Percentiles rank a stretch among this genome's conserved stretches.
phyloP scores from a whole-genome alignment of 2,888 invertebrate species.

The Scaeva pyrastri region DNA sequence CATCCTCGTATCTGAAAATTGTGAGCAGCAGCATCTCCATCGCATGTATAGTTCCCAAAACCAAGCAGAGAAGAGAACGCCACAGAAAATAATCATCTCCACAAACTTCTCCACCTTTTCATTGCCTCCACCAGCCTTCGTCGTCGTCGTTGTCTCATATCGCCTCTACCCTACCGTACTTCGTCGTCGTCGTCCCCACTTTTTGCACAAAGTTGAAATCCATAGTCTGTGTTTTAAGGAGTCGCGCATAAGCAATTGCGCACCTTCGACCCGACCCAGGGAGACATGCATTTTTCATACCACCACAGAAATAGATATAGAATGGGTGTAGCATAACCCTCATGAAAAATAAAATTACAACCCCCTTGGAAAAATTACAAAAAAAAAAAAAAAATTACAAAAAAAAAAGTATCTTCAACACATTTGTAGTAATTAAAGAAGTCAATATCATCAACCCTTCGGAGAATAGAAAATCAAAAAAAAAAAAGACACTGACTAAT shows the following conservation, averaged over 20 bases:
- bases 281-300: slow-evolving; percentile 68
- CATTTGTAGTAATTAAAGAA: slow-evolving; percentile 28
- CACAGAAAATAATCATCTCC: slow-evolving; percentile 68
- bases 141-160: slow-evolving; percentile 13
- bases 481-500: slow-evolving; percentile 45
- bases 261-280: slow-evolving; percentile 75
- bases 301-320: slow-evolving; percentile 35
- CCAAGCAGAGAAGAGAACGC: slow-evolving; percentile 63
- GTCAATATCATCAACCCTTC: slow-evolving; percentile 21
- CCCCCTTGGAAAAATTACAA: slow-evolving; percentile 40
- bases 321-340: slow-evolving; percentile 23
- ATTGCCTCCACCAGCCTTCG: slow-evolving; percentile 27
- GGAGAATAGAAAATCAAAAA: background rate
- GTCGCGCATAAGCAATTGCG: slow-evolving; percentile 80
- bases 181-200: slow-evolving; percentile 30
- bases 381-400: slow-evolving; percentile 27
- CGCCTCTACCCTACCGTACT: slow-evolving; percentile 11
- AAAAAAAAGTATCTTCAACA: slow-evolving; percentile 34
- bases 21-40: slow-evolving; percentile 39
- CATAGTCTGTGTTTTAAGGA: slow-evolving; percentile 71
- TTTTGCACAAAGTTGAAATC: background rate
- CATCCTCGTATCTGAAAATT: slow-evolving; percentile 44
- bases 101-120: slow-evolving; percentile 59
- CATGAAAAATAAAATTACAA: slow-evolving; percentile 52
- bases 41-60: slow-evolving; percentile 1